phyloP scores from a whole-genome alignment of 2,888 invertebrate species.

The Aradus depressus region DNA sequence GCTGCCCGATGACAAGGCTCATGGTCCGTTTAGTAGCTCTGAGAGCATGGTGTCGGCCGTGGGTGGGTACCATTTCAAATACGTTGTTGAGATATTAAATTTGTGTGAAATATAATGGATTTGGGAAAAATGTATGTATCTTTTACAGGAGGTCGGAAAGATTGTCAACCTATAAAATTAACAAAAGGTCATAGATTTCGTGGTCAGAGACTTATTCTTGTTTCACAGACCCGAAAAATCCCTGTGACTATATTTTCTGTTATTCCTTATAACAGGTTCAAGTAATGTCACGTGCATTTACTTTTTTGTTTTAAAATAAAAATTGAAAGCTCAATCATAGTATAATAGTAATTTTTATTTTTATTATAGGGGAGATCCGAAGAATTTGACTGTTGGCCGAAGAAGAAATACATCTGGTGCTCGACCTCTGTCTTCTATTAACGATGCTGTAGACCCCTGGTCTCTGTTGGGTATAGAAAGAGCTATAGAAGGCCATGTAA shows the following conservation, averaged over 20 bases:
- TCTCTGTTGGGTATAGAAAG: slow-evolving; percentile 71
- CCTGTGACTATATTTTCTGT: slow-evolving; percentile 81
- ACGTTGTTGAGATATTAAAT: neutral
- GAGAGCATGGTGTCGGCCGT: slow-evolving; percentile 59
- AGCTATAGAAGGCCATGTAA: slow-evolving; percentile 74
- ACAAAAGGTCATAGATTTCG: slow-evolving; percentile 55
- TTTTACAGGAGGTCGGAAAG: slow-evolving; percentile 31
- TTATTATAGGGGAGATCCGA: slow-evolving; percentile 47
- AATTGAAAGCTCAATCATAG: neutral
- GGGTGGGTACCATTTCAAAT: slow-evolving; percentile 21
- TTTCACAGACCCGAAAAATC: slow-evolving; percentile 55
- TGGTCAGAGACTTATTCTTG: slow-evolving; percentile 72
- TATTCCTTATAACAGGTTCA: slow-evolving; percentile 45
- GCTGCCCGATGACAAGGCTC: slow-evolving; percentile 41
- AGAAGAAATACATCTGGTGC: slow-evolving; percentile 72
- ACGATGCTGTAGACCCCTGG: slow-evolving; percentile 74
- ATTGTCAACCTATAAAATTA: slow-evolving; percentile 41
- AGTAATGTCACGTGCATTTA: slow-evolving; percentile 18
- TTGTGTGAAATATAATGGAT: neutral
- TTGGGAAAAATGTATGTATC: slow-evolving; percentile 9
- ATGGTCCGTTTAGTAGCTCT: slow-evolving; percentile 60
- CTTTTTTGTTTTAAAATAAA: neutral
- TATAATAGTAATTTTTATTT: slow-evolving; percentile 6
- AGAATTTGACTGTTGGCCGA: slow-evolving; percentile 55
- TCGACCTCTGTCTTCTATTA: slow-evolving; percentile 69